Evolutionary conservation across 2,888 invertebrate species (phyloP).

Genomic region (Balanococcus diminutus): DNA sequence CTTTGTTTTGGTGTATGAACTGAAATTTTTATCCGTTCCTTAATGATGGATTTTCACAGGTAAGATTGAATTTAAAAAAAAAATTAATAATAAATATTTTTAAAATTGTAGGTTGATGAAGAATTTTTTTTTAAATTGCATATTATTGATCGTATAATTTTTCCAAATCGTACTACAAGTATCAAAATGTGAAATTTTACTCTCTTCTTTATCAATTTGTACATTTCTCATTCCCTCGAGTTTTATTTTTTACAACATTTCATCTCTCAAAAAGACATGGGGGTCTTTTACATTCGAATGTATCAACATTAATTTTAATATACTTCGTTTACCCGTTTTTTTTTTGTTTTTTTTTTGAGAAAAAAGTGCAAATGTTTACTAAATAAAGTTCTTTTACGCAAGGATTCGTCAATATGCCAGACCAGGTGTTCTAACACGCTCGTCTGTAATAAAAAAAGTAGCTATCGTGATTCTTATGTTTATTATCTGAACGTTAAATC

Average conservation of each 20-base stretch:
- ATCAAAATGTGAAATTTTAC: background rate
- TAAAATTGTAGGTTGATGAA: no score
- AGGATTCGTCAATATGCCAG: background rate
- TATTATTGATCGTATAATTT: no score
- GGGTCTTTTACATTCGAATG: background rate
- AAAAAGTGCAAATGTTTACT: background rate
- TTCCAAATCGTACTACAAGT: no score
- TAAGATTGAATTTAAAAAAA: background rate
- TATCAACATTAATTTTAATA: background rate
- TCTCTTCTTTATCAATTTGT: background rate
- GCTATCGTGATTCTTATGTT: conserved; percentile 9
- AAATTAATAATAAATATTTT: no score
- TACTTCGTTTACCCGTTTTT: background rate
- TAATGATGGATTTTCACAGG: conserved; percentile 1
- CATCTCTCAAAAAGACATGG: background rate
- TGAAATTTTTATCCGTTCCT: background rate
- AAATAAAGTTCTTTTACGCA: background rate
- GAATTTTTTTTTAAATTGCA: no score
- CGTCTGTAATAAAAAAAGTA: background rate
- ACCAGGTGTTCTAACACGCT: background rate
- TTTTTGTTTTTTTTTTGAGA: background rate
- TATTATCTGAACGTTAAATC: background rate
- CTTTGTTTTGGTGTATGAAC: background rate
- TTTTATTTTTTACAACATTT: background rate
- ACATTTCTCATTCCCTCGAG: background rate